Evolutionary conservation across 2,888 invertebrate species (phyloP).

Genomic region (Syrista parreyssii): DNA sequence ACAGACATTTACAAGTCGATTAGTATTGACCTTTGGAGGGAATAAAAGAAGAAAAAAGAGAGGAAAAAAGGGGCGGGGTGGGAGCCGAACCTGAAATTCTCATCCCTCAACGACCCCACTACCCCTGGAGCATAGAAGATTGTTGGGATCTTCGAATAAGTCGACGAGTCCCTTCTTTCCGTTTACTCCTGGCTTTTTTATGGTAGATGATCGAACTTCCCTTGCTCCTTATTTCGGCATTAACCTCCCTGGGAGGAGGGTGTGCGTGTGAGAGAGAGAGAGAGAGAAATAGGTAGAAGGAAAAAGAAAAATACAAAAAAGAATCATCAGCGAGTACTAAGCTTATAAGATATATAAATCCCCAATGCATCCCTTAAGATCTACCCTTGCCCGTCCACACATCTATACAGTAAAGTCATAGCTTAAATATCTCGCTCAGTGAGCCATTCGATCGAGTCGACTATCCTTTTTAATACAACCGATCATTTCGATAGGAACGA

Average conservation of each 20-base stretch:
- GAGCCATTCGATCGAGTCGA: slow-evolving; percentile 12
- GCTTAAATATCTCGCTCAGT: slow-evolving; percentile 22
- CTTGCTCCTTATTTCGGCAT: slow-evolving; percentile 4
- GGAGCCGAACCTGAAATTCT: no score
- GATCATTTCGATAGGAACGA: slow-evolving; percentile 18
- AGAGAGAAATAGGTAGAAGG: no score
- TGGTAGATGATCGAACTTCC: slow-evolving; percentile 12
- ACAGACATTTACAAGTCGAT: slow-evolving; percentile 21
- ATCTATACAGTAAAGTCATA: slow-evolving; percentile 21
- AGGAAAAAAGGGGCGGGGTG: no score
- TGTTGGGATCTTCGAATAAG: no score
- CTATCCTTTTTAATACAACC: slow-evolving; percentile 18
- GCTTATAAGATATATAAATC: no score
- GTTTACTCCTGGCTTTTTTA: neutral
- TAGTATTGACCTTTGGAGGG: slow-evolving; percentile 16
- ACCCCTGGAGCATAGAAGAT: no score
- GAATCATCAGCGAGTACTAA: neutral
- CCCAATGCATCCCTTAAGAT: neutral
- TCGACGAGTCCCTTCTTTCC: no score
- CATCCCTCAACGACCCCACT: no score
- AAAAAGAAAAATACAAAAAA: neutral
- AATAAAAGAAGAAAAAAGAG: no score
- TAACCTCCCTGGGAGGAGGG: neutral
- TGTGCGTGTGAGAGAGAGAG: no score
- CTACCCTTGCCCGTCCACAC: slow-evolving; percentile 22